Evolutionary conservation across 2,888 invertebrate genomes (phyloP), one percentile per base, ranked within the genome.

Genomic region (Dilophus febrilis): DNA sequence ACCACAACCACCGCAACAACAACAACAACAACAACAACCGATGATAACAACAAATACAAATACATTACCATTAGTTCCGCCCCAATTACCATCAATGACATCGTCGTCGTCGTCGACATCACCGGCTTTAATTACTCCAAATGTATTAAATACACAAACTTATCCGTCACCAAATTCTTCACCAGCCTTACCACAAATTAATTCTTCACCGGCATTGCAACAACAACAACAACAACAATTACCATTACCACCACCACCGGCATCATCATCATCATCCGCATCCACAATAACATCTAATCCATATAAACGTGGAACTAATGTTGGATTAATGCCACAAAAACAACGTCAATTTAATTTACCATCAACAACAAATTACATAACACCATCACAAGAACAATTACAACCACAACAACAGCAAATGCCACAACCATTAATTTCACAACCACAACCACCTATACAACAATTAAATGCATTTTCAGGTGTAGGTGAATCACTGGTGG

Each of bases 291-390:
- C 38, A 58, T 45, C 1, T 59, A 39, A 61, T 51, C 60, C 61
- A 10, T 61, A 57, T 33, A 61, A 61, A 42, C 54, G 60, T 11
- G 54, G 55, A 31, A 22, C 38, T 6, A 31, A 38, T 32, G 16
- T 33, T 6, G 8, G 5, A 22, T 35, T 13, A n/a, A 10, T 13
- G 10, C 36, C 12, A 36, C 12, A 27, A 27, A 18, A 3, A 14
- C 3, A 7, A 4, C 29, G 7, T 52, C 46, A 55, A 56, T 7
- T n/a, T n/a, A n/a, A 51, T 52, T 59, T 44, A 59, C 54, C 47
- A 64, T 57, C 48, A 70, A 56, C 48, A 69, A 59, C 50, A 67
- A 53, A 48, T 58, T 55, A 30, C 65, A 58, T 13, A 41, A 50
- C 55, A 42, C 53, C 53, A 8, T 44, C 57, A 27, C 62, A 62